Base-by-base conservation (phyloP, 2,888 invertebrate species). In the Arctia plantaginis region DNA sequence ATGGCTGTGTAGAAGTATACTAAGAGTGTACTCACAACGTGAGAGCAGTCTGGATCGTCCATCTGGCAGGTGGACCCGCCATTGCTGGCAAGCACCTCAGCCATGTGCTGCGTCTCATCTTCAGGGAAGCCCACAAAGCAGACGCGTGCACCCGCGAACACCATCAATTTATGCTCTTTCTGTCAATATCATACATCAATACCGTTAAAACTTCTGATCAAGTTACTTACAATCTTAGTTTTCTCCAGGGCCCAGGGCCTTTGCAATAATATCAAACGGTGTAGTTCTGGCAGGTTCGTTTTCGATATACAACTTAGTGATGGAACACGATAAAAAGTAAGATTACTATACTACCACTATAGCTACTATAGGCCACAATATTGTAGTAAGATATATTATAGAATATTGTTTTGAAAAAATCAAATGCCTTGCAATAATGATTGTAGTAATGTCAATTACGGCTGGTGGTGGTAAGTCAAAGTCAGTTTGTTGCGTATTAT, bases 61-160 rank as follows among this genome's bases (percentile, higher is more conserved):
- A 97, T 95, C 66, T 97, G 97, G 78, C 98, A 97, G 78, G 97
- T 96, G 79, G 97, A 97, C 74, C 98, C 99, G 87, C 98, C 98
- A 94, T 99, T 99, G 89, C 97, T 97, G 86, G 97, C 96, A 77
- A 99, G 96, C 84, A 99, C 97, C 90, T 99, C 98, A 78, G 97
- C 97, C 99, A 99, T 99, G 91, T 99, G 99, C 88, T 97, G 97
- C 89, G 98, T 97, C 93, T 99, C 99, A 86, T 99, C 98, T 77
- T 97, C 97, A 4, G 98, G 97, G 94, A 99, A 99, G 12, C 99
- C 99, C 87, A 98, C 96, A 92, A 99, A 99, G 92, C 98, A 98
- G 69, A 99, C 97, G 87, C 97, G 97, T 75, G 98, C 97, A 44
- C 98, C 98, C 91, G 98, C 97, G 91, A 99, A 99, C 74, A 98